Evolutionary conservation across 2,113 vertebrate species (phyloP), one percentile per base, ranked within the genome.

Genomic region (Rissa tridactyla): DNA sequence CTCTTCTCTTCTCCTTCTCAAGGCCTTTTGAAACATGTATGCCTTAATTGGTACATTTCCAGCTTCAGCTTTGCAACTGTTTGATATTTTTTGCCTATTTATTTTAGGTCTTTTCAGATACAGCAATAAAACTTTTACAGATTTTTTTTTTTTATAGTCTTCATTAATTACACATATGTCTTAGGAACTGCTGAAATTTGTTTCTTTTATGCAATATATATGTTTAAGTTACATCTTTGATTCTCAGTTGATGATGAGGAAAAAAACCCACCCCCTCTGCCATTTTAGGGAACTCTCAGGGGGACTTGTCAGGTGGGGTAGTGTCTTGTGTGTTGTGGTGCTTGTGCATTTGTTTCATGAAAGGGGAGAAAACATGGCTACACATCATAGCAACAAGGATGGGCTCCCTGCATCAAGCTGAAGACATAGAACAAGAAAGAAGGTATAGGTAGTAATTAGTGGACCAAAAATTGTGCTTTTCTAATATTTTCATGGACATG

Each of bases 201-300:
- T 79, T 94, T 61, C 8, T 61, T 92, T 96, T 94, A 40, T 79
- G 42, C 14, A 38, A 7, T 32, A 17, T n/a, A 2, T 58, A 21
- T 46, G 19, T 47, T 73, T 70, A 54, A 38, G 25, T 80, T 34
- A 44, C 14, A 40, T 22, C 13, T 51, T 29, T 38, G 13, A 51
- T 72, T 90, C 55, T 82, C 51, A 66, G 36, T 38, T 57, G 69
- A 87, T 36, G 42, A 49, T 44, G 30, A 78, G 20, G 13, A 10
- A 34, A 47, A 47, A 76, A 10, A 0, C 6, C 8, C 13, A 23
- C 11, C 4, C 4, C 11, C 6, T 65, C 13, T 21, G 68, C 9
- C 3, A 11, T 44, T 90, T 69, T 40, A 60, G 46, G 40, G 6
- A 75, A 26, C 16, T 73, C 22, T 81, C 6, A 22, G 26, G 25